Evolutionary conservation across 2,797 vertebrate genomes (phyloP), one percentile per base, ranked within the genome.

Genomic region (Lutjanus argentimaculatus): DNA sequence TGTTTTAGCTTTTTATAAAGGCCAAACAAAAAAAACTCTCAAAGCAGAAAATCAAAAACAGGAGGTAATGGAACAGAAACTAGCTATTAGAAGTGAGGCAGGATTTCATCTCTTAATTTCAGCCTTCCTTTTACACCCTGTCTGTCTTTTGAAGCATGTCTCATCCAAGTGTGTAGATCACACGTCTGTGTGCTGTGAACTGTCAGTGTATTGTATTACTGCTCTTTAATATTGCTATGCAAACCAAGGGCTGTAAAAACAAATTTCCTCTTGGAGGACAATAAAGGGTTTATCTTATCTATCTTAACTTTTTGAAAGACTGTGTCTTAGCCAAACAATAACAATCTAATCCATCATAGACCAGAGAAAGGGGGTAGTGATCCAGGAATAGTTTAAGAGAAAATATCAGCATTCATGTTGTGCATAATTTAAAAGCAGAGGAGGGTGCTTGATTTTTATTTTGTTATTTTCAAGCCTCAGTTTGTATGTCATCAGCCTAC

Each of bases 331-430:
- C 83, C 75, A 89, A 93, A 88, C 69, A 72, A 85, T 77, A 83
- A 80, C 73, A 66, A 88, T 85, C 67, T 85, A 85, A 92, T 92
- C 78, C 65, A 86, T 90, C 80, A 86, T 62, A 71, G 62, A 77
- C 10, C 10, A 46, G 40, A 83, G 17, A 75, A 72, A 63, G 8
- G 19, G 63, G 51, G 72, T 65, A 65, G 68, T 84, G 80, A 84
- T 85, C 67, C 73, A 82, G 45, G 57, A 83, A 77, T 82, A 90
- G 77, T 87, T 77, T 74, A 84, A 85, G 76, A 85, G 70, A 86
- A 86, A 86, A 89, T 75, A 87, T 89, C 88, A 86, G 66, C 81
- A 45, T 78, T 53, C 67, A 85, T 79, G 83, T 91, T 85, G 64
- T 87, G 81, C 80, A 87, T 89, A 82, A 87, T 87, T 84, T 67